A percentile compares a stretch with the other conserved stretches of the same genome.
phyloP scores from a whole-genome alignment of 1,140 invertebrate species.

The Arctopsyche grandis region DNA sequence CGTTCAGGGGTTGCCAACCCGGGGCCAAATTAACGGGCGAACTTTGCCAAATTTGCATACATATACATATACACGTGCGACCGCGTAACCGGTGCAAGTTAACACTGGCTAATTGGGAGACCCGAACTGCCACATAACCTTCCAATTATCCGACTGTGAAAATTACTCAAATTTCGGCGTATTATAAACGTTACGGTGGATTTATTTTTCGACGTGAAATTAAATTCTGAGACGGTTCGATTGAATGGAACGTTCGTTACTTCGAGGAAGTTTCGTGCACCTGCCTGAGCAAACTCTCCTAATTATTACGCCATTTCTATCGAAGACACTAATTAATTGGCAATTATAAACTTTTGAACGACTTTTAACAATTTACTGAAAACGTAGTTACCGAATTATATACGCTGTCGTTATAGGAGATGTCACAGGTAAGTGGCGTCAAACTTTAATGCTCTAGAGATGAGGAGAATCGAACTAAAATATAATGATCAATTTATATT shows the following conservation, averaged over 20 bases:
- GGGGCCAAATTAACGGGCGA: neutral
- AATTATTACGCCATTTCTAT: constrained; percentile 30
- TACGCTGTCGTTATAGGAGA: neutral
- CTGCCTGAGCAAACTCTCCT: neutral
- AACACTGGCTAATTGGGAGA: no score
- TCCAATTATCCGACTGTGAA: no score
- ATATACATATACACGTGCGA: neutral
- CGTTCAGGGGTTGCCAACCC: constrained; percentile 1
- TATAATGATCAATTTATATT: neutral
- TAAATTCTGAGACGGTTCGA: neutral
- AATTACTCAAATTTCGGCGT: no score
- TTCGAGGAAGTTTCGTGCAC: constrained; percentile 17
- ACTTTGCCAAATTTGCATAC: neutral
- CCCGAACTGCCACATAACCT: no score
- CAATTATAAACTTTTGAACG: constrained; percentile 25
- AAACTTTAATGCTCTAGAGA: no score
- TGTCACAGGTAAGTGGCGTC: neutral
- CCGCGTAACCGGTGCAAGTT: no score
- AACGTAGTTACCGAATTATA: neutral
- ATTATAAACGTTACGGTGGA: no score
- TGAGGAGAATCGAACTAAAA: neutral
- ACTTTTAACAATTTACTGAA: neutral
- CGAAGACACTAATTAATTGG: constrained; percentile 34
- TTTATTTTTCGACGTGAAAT: no score
- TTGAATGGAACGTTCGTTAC: neutral